Evolutionary conservation across 2,888 invertebrate genomes (phyloP).

Genomic region (Macroteleia sp.): DNA sequence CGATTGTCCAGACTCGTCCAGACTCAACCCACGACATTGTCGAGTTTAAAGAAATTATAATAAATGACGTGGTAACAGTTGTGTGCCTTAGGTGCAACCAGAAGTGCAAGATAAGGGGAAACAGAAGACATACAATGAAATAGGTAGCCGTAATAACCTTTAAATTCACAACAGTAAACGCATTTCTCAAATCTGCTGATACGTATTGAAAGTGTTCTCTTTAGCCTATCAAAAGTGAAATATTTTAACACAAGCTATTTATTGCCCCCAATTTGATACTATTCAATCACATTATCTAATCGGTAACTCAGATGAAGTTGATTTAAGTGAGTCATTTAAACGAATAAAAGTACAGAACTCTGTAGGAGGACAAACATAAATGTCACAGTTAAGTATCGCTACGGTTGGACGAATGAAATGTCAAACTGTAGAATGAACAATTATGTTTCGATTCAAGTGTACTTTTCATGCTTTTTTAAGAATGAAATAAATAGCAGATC

Average conservation of each 20-base stretch:
- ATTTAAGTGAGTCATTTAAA: conserved; percentile 43
- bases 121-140: conserved; percentile 36
- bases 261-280: too few species aligned
- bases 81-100: conserved; percentile 57
- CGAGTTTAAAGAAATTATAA: conserved; percentile 61
- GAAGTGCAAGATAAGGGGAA: conserved; percentile 52
- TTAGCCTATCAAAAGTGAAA: too few species aligned
- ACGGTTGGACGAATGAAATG: conserved; percentile 27
- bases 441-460: conserved; percentile 9
- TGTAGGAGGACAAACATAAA: conserved; percentile 56
- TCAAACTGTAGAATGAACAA: conserved; percentile 35
- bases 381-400: conserved; percentile 34
- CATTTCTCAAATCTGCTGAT: conserved; percentile 8
- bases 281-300: conserved; percentile 19
- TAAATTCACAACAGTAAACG: too few species aligned
- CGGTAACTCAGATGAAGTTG: conserved; percentile 14
- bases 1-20: conserved; percentile 60
- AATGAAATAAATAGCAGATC: conserved; percentile 2
- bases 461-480: conserved; percentile 12
- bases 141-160: conserved; percentile 26
- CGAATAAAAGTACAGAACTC: conserved; percentile 4
- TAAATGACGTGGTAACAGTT: conserved; percentile 62
- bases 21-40: conserved; percentile 56
- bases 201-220: too few species aligned
- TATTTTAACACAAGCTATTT: too few species aligned